These are phyloP conservation scores for Hycleus phaleratus DNA, from an alignment of 1,140 invertebrate genomes.

Conservation along the genomic window DNA sequence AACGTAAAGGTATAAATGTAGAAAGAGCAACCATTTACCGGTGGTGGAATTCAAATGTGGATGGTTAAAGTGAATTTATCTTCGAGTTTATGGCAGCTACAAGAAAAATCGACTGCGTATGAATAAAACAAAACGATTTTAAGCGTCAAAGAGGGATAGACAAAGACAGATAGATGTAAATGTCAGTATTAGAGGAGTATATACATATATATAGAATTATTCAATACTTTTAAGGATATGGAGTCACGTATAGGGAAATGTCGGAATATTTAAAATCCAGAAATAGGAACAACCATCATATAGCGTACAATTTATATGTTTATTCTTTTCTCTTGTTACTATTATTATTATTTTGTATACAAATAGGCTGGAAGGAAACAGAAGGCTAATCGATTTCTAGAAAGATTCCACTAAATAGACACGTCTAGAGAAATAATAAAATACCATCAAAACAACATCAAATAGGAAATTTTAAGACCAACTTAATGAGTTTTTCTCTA, in stretches of 20 bases:
- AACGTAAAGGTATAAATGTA: constrained; percentile 4
- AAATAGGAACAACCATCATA: neutral
- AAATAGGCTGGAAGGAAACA: no score
- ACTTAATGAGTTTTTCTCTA: no score
- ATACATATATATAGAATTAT: constrained; percentile 25
- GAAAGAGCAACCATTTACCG: constrained; percentile 16
- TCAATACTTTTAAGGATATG: constrained; percentile 33
- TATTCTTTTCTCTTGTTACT: no score
- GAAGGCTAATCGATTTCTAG: no score
- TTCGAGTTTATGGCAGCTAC: constrained; percentile 27
- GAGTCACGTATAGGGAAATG: constrained; percentile 32
- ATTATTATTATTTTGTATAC: no score
- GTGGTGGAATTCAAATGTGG: constrained; percentile 22
- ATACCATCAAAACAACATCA: no score
- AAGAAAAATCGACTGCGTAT: constrained; percentile 31
- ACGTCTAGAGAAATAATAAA: no score
- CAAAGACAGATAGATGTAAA: no score
- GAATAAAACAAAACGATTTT: constrained; percentile 35
- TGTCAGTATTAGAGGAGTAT: neutral
- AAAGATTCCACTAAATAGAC: no score
- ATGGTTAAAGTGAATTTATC: constrained; percentile 26
- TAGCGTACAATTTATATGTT: no score
- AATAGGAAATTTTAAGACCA: no score
- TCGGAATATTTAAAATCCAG: constrained; percentile 29
- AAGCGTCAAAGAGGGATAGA: constrained; percentile 18